These are phyloP conservation scores for Gallinago stenura DNA, from an alignment of 2,797 vertebrate species.

Conservation along the genomic window DNA sequence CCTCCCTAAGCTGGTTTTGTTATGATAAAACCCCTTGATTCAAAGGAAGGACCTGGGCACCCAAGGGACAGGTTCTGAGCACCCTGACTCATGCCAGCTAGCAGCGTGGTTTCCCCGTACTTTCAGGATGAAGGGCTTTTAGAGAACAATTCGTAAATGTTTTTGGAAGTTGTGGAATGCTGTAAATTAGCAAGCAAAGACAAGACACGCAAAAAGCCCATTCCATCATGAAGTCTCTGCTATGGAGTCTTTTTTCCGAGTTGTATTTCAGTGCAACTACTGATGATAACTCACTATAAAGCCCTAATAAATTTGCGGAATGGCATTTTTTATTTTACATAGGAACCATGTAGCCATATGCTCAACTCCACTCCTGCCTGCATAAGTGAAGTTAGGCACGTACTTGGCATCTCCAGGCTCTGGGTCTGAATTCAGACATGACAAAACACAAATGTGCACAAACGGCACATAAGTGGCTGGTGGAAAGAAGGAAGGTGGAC, in stretches of 20 bases:
- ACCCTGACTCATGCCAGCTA: not conserved
- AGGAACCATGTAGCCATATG: conserved; percentile 45
- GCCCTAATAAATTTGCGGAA: conserved; percentile 54
- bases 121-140: conserved; percentile 26
- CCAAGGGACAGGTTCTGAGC: not conserved
- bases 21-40: not conserved
- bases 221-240: not conserved
- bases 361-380: not conserved
- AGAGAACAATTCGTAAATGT: not conserved
- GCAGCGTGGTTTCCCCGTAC: not conserved
- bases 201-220: not conserved
- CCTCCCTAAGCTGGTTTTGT: not conserved
- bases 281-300: conserved; percentile 46
- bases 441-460: conserved; percentile 46
- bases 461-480: not conserved
- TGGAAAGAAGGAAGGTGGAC: conserved; percentile 9
- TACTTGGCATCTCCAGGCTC: conserved; percentile 54
- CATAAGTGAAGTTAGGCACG: conserved; percentile 42
- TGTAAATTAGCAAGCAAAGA: conserved; percentile 29
- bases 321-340: not conserved
- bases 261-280: conserved; percentile 21
- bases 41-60: not conserved
- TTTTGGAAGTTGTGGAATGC: not conserved
- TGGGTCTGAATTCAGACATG: conserved; percentile 29
- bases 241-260: not conserved